Evolutionary conservation across 2,113 vertebrate species (phyloP).

Genomic region (Eubucco bourcierii): DNA sequence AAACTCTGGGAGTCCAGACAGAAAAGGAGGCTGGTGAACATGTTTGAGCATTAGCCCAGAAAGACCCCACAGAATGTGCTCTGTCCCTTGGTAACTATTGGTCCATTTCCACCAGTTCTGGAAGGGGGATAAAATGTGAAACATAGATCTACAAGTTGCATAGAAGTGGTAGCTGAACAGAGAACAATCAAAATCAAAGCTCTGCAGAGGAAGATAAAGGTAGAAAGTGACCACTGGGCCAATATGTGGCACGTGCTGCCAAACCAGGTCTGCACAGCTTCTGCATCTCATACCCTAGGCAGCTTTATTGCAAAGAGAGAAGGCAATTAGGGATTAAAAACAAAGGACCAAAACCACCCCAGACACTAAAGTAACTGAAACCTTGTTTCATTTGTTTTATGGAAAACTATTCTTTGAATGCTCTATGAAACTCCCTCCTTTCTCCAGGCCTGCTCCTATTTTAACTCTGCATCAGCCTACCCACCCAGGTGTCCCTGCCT

Average conservation of each 20-base stretch:
- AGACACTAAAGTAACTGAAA: too few species aligned
- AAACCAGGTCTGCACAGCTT: background rate
- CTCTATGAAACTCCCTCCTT: too few species aligned
- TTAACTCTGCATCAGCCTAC: too few species aligned
- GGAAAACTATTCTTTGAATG: too few species aligned
- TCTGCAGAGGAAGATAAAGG: background rate
- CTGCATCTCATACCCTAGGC: background rate
- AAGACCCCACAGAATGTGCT: background rate
- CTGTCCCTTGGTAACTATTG: background rate
- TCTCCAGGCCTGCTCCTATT: too few species aligned
- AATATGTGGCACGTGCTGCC: fast-evolving
- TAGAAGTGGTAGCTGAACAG: background rate
- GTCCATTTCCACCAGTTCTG: background rate
- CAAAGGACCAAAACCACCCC: too few species aligned
- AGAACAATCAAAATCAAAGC: background rate
- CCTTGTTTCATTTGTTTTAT: too few species aligned
- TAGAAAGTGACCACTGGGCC: background rate
- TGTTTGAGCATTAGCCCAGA: background rate
- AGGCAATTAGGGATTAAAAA: too few species aligned
- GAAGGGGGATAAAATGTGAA: background rate
- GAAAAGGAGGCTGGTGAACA: background rate
- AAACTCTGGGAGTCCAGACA: background rate
- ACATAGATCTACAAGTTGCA: background rate
- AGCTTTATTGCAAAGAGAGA: background rate
- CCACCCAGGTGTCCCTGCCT: too few species aligned